Evolutionary conservation across 2,113 vertebrate species (phyloP).

Genomic region (Zeus faber): DNA sequence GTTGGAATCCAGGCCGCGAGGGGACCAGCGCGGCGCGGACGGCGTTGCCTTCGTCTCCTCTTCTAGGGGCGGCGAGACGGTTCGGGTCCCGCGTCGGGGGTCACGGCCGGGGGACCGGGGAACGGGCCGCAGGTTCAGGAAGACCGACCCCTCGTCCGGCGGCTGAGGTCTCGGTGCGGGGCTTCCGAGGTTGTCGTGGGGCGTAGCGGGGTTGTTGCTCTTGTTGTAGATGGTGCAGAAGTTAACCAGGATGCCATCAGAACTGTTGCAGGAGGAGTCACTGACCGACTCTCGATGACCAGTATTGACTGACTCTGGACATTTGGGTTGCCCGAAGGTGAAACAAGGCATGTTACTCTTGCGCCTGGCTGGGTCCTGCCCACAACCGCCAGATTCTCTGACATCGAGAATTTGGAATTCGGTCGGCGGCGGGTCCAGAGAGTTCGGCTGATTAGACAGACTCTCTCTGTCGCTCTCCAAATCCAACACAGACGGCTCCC

Average conservation of each 20-base stretch:
- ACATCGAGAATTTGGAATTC: constrained; percentile 61
- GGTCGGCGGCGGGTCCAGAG: constrained; percentile 62
- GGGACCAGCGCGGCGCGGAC: constrained; percentile 74
- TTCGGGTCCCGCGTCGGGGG: constrained; percentile 39
- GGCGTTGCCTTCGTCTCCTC: constrained; percentile 52
- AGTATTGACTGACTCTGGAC: constrained; percentile 76
- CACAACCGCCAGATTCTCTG: constrained; percentile 64
- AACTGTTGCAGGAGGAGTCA: constrained; percentile 93
- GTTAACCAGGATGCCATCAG: constrained; percentile 89
- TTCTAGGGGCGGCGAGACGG: constrained; percentile 24
- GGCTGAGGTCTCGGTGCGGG: constrained; percentile 70
- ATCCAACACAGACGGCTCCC: constrained; percentile 67
- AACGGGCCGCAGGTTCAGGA: constrained; percentile 87
- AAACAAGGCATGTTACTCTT: constrained; percentile 65
- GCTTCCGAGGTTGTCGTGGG: constrained; percentile 79
- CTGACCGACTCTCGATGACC: constrained; percentile 81
- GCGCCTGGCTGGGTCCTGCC: constrained; percentile 80
- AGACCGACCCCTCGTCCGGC: constrained; percentile 77
- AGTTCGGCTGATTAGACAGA: constrained; percentile 45
- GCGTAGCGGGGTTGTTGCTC: constrained; percentile 80
- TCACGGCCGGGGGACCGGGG: constrained; percentile 70
- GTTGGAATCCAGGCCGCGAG: constrained; percentile 85
- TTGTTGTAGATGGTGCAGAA: constrained; percentile 92
- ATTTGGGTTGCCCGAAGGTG: constrained; percentile 72
- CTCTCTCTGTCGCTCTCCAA: constrained; percentile 60